These are phyloP conservation scores for Heliothis virescens DNA, from an alignment of 1,140 invertebrate genomes.

Conservation along the genomic window DNA sequence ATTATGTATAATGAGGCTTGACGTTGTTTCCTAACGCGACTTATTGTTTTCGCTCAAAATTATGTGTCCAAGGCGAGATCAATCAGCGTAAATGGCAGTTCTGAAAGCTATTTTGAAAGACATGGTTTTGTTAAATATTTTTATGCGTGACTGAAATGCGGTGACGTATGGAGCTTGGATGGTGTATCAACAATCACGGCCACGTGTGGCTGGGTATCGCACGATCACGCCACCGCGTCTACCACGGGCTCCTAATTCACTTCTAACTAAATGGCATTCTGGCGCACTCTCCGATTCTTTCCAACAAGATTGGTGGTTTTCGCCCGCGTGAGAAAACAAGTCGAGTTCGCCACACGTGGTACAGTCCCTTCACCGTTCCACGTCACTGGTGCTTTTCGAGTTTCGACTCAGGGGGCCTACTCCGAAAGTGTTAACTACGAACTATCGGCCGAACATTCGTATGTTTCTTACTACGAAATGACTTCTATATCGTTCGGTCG, in stretches of 20 bases:
- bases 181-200: slow-evolving; percentile 26
- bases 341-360: slow-evolving; percentile 45
- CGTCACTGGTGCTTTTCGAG: slow-evolving; percentile 42
- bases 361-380: slow-evolving; percentile 51
- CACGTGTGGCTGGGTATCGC: slow-evolving; percentile 32
- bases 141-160: not conserved
- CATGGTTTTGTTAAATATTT: not conserved
- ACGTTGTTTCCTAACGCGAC: slow-evolving; percentile 27
- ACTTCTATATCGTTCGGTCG: too few relatives aligned
- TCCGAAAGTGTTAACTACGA: too few relatives aligned
- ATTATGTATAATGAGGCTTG: slow-evolving; percentile 36
- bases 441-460: too few relatives aligned
- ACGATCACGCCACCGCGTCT: slow-evolving; percentile 42
- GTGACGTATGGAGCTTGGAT: not conserved
- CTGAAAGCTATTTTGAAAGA: slow-evolving; percentile 2
- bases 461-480: too few relatives aligned
- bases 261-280: not conserved
- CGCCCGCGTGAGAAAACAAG: slow-evolving; percentile 14
- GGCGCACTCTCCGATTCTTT: not conserved
- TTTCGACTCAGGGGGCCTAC: slow-evolving; percentile 62
- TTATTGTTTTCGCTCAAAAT: slow-evolving; percentile 31
- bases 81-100: not conserved
- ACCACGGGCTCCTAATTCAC: slow-evolving; percentile 30
- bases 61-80: not conserved
- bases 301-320: not conserved